Percentiles rank a stretch among this genome's conserved stretches.
phyloP scores from a whole-genome alignment of 2,888 invertebrate genomes.

The Pyrocoelia pectoralis region DNA sequence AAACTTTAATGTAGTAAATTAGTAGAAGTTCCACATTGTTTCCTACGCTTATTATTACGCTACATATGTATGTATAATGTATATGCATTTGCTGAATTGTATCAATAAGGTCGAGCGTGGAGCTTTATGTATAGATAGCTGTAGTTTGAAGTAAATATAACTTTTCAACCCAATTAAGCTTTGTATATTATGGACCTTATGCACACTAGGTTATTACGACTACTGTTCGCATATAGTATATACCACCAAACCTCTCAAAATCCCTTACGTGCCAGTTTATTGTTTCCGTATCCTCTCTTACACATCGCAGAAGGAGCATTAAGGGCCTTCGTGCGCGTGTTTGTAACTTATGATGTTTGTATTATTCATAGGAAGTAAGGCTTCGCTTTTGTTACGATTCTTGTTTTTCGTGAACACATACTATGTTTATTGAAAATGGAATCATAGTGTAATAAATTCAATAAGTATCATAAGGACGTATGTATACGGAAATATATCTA shows the following conservation, averaged over 20 bases:
- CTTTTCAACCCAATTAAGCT: neutral
- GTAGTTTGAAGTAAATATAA: neutral
- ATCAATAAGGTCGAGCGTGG: neutral
- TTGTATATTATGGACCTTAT: conserved; percentile 9
- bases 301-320: conserved; percentile 31
- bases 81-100: neutral
- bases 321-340: conserved; percentile 30
- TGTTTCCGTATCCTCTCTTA: conserved; percentile 35
- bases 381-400: neutral
- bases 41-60: neutral
- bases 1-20: no score
- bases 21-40: no score
- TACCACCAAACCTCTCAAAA: conserved; percentile 22
- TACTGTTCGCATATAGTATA: conserved; percentile 17
- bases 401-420: neutral
- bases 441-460: no score
- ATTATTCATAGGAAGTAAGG: conserved; percentile 2
- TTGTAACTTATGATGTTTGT: conserved; percentile 24
- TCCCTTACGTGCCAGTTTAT: conserved; percentile 28
- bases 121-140: neutral
- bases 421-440: neutral
- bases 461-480: no score
- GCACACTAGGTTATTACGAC: conserved; percentile 13
- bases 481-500: no score
- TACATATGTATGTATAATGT: neutral